A percentile compares a stretch with the other conserved stretches of the same genome.
phyloP scores from a whole-genome alignment of 2,888 invertebrate species.

The Callyntrura guangdongensis region DNA sequence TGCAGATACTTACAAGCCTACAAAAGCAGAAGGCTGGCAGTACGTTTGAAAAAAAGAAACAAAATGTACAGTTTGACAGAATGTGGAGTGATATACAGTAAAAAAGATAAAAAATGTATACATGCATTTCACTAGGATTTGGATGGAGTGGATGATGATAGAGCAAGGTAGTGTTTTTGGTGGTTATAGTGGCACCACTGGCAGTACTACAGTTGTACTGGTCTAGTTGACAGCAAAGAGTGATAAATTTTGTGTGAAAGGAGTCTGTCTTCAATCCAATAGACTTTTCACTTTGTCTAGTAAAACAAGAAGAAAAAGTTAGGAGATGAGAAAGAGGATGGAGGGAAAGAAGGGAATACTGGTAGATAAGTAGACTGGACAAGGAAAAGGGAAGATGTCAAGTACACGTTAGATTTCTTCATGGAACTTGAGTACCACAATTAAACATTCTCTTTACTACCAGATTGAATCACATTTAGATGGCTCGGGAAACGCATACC shows the following conservation, averaged over 20 bases:
- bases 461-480: too few relatives aligned
- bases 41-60: slow-evolving; percentile 4
- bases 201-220: slow-evolving; percentile 8
- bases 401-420: too few relatives aligned
- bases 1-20: not conserved
- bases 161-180: slow-evolving; percentile 25
- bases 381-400: too few relatives aligned
- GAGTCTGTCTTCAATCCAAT: slow-evolving; percentile 6
- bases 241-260: slow-evolving; percentile 43
- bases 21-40: not conserved
- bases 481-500: too few relatives aligned
- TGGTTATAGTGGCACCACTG: not conserved
- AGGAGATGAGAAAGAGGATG: not conserved
- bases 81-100: not conserved
- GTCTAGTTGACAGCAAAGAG: slow-evolving; percentile 46
- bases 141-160: slow-evolving; percentile 26
- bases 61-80: slow-evolving; percentile 10
- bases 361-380: too few relatives aligned
- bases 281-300: not conserved
- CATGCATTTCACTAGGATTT: not conserved
- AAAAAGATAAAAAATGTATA: not conserved
- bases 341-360: not conserved
- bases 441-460: too few relatives aligned
- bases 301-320: not conserved
- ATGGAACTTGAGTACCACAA: too few relatives aligned